These are phyloP conservation scores for Conchocele bisecta DNA, from an alignment of 2,888 invertebrate species.

Conservation along the genomic window DNA sequence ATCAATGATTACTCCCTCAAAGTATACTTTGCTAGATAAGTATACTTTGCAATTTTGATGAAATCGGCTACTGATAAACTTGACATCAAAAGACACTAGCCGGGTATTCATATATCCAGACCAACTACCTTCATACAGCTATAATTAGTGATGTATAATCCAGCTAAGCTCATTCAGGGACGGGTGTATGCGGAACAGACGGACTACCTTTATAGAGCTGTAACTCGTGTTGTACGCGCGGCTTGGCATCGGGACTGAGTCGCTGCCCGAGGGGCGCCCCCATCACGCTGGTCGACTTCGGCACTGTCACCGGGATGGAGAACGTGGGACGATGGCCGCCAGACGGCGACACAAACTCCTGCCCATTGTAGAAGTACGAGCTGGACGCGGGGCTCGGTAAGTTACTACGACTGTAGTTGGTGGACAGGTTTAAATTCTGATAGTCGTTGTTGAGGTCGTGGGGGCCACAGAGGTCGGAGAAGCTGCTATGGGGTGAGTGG, in stretches of 20 bases:
- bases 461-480: slow-evolving; percentile 60
- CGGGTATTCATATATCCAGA: too few relatives aligned
- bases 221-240: slow-evolving; percentile 57
- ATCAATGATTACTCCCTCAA: too few relatives aligned
- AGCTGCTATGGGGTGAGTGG: slow-evolving; percentile 70
- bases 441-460: slow-evolving; percentile 23
- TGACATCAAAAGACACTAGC: too few relatives aligned
- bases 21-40: too few relatives aligned
- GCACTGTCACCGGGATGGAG: slow-evolving; percentile 53
- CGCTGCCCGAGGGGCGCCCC: slow-evolving; percentile 39
- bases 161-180: too few relatives aligned
- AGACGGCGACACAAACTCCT: background rate
- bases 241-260: slow-evolving; percentile 55
- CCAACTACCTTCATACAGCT: too few relatives aligned
- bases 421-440: slow-evolving; percentile 11
- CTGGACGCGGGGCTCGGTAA: slow-evolving; percentile 5
- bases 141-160: too few relatives aligned
- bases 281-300: slow-evolving; percentile 13
- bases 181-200: too few relatives aligned
- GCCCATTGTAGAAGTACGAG: background rate
- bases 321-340: slow-evolving; percentile 49
- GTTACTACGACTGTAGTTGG: background rate
- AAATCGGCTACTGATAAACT: too few relatives aligned
- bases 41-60: too few relatives aligned
- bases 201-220: slow-evolving; percentile 69